Evolutionary conservation across 1,140 invertebrate species (phyloP).

Genomic region (Camponotus pennsylvanicus): DNA sequence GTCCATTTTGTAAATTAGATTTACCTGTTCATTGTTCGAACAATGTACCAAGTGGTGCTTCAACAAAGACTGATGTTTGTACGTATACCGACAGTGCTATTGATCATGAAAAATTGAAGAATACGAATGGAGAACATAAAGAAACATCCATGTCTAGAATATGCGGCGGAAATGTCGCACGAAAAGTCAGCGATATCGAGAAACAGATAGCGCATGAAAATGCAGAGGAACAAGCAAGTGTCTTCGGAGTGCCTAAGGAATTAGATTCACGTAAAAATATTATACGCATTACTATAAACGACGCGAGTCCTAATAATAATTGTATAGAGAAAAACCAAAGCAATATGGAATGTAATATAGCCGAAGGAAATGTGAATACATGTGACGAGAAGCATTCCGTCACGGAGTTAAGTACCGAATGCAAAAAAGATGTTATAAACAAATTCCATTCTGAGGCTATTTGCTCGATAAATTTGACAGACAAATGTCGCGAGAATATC

Average conservation of each 20-base stretch:
- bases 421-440: conserved; percentile 13
- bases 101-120: conserved; percentile 50
- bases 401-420: conserved; percentile 19
- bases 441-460: not conserved
- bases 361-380: conserved; percentile 32
- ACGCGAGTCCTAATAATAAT: conserved; percentile 54
- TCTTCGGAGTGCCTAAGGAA: conserved; percentile 52
- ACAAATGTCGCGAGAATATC: conserved; percentile 31
- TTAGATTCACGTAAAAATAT: conserved; percentile 56
- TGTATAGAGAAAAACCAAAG: conserved; percentile 68
- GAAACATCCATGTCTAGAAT: conserved; percentile 4
- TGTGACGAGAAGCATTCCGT: conserved; percentile 42
- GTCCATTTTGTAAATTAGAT: conserved; percentile 68
- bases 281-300: conserved; percentile 36
- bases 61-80: conserved; percentile 75
- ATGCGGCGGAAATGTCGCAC: conserved; percentile 65
- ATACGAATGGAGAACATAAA: conserved; percentile 13
- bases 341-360: conserved; percentile 66
- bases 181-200: conserved; percentile 74
- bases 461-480: conserved; percentile 30
- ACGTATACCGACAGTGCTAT: conserved; percentile 51
- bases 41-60: conserved; percentile 67
- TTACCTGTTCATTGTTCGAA: conserved; percentile 31
- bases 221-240: conserved; percentile 44
- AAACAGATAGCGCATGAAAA: conserved; percentile 66